These are phyloP conservation scores for Uria aalge DNA, from an alignment of 2,113 vertebrate species.

Conservation along the genomic window DNA sequence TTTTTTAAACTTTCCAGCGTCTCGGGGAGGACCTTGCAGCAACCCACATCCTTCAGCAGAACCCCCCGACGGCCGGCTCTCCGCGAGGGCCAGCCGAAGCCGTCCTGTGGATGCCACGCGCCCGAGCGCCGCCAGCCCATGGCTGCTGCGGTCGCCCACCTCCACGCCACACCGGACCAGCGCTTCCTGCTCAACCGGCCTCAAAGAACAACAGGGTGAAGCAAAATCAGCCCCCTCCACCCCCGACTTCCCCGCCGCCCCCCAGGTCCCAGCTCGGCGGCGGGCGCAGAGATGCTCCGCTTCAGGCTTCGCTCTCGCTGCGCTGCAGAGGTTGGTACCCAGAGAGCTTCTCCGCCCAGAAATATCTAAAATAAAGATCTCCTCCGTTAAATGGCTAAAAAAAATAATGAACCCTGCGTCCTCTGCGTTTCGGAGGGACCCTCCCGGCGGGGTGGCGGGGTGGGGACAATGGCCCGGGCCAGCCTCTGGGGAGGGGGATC, in stretches of 20 bases:
- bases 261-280: neutral
- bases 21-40: neutral
- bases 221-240: neutral
- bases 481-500: neutral
- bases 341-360: neutral
- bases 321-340: neutral
- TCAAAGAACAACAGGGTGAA: neutral
- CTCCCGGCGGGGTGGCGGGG: rapidly evolving
- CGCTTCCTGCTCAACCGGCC: neutral
- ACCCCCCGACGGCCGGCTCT: rapidly evolving
- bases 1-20: rapidly evolving
- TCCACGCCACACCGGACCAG: rapidly evolving
- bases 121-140: neutral
- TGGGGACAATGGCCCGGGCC: neutral
- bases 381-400: neutral
- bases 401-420: rapidly evolving
- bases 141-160: rapidly evolving
- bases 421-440: neutral
- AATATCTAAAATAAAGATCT: neutral
- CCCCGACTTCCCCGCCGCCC: no score
- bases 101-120: rapidly evolving
- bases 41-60: neutral
- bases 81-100: neutral
- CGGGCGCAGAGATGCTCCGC: rapidly evolving
- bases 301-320: neutral